Base-by-base conservation (phyloP, 2,113 vertebrate genomes). In the Pomatorhinus ruficollis region DNA sequence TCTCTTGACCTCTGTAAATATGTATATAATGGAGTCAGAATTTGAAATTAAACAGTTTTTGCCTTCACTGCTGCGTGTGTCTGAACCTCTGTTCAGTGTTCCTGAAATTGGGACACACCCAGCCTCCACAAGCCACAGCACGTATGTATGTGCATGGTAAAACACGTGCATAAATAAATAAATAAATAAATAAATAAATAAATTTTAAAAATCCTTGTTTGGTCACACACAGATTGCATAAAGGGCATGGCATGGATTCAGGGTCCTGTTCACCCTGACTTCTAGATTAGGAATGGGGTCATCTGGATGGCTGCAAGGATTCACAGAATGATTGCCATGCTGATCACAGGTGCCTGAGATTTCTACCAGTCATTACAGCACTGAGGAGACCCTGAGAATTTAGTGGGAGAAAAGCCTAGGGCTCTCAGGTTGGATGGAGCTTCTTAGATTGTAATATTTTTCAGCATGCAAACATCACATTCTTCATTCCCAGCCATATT, bases 241-340 rank as follows among this genome's bases (percentile, higher is more conserved):
- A 77, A 77, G 31, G 23, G 3, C 28, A 14, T 50, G 59, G 10
- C n/a, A 27, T 15, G 28, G 45, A 57, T 54, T 64, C 59, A 65
- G 28, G 5, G 49, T 10, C 52, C 56, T 3, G 2, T 54, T 71
- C 33, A 71, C 17, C 21, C 10, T 23, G 54, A 5, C 5, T 39
- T 75, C n/a, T 49, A 22, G 11, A 37, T n/a, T 16, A 56, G 37
- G 30, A 65, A 56, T 1, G 1, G 6, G 15, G 10, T 61, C 40
- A 53, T 17, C n/a, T 74, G 54, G 53, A 40, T 30, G 19, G 74
- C 22, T 63, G 31, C 24, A 31, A 80, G n/a, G 22, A 49, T 47
- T 80, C 53, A 44, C n/a, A 72, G 52, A 74, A 42, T 4, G 18
- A 45, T 6, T 31, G 7, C 28, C 45, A n/a, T 0, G 0, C 17